These are phyloP conservation scores for Ctenopoma multispine DNA, from an alignment of 2,797 vertebrate species.

Conservation along the genomic window DNA sequence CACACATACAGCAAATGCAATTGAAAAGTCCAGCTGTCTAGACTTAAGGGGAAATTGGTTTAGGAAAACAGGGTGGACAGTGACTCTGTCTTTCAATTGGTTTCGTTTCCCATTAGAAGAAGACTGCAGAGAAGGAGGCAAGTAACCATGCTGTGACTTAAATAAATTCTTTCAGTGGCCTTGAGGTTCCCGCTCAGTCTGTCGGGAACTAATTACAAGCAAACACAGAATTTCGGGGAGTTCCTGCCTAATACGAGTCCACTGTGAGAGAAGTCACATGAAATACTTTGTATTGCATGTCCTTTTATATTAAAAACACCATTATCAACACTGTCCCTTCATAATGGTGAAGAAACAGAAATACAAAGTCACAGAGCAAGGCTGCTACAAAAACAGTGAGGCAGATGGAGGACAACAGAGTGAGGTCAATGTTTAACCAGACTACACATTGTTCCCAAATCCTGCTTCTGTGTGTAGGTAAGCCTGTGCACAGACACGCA, in stretches of 20 bases:
- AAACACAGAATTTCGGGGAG: slow-evolving; percentile 26
- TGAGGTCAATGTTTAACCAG: slow-evolving; percentile 70
- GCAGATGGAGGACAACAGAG: slow-evolving; percentile 51
- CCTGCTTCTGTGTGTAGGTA: neutral
- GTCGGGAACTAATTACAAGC: slow-evolving; percentile 56
- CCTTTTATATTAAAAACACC: slow-evolving; percentile 19
- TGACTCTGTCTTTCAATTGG: slow-evolving; percentile 39
- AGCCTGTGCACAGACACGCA: neutral
- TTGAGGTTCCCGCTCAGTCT: slow-evolving; percentile 39
- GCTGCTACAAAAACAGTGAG: slow-evolving; percentile 50
- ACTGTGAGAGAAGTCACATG: slow-evolving; percentile 13
- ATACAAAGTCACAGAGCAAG: slow-evolving; percentile 44
- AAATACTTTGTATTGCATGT: slow-evolving; percentile 1
- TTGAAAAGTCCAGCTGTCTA: slow-evolving; percentile 59
- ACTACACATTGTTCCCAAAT: slow-evolving; percentile 21
- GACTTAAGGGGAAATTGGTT: slow-evolving; percentile 67
- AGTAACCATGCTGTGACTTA: slow-evolving; percentile 29
- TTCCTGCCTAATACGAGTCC: slow-evolving; percentile 4
- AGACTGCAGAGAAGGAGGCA: slow-evolving; percentile 17
- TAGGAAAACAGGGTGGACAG: slow-evolving; percentile 52
- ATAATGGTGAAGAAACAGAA: slow-evolving; percentile 52
- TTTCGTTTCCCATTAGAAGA: slow-evolving; percentile 56
- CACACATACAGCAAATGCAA: slow-evolving; percentile 50
- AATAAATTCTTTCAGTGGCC: slow-evolving; percentile 54
- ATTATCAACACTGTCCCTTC: slow-evolving; percentile 44